Evolutionary conservation across 2,113 vertebrate species (phyloP).

Genomic region (Pangasianodon hypophthalmus): DNA sequence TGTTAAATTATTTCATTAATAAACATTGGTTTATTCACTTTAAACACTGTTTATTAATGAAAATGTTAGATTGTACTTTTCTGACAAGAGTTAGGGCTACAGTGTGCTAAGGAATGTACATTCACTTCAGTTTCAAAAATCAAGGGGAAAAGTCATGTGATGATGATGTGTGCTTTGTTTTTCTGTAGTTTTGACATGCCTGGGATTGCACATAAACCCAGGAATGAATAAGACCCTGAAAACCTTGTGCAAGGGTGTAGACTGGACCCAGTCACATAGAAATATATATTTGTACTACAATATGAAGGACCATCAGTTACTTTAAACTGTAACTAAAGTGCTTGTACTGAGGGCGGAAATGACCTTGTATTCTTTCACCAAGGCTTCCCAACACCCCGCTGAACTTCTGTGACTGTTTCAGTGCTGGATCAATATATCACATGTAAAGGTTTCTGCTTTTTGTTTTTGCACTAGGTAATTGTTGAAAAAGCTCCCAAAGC

Average conservation of each 20-base stretch:
- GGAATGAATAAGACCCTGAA: not conserved
- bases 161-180: not conserved
- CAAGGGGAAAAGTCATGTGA: not conserved
- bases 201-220: not conserved
- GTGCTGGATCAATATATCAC: not conserved
- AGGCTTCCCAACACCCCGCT: not conserved
- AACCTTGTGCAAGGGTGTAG: not conserved
- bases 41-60: not conserved
- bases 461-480: constrained; percentile 77
- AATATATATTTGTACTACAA: not conserved
- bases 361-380: not conserved
- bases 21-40: too few species aligned
- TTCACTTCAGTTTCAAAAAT: not conserved
- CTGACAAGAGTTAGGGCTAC: not conserved
- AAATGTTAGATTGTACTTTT: not conserved
- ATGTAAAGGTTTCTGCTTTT: not conserved
- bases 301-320: not conserved
- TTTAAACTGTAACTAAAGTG: not conserved
- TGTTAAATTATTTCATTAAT: too few species aligned
- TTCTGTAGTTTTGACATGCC: not conserved
- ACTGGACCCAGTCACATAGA: not conserved
- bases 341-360: not conserved
- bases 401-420: not conserved
- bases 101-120: not conserved
- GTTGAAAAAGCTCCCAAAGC: constrained; percentile 94